phyloP scores from a whole-genome alignment of 2,888 invertebrate species.

The Cosmorhoe ocellata region DNA sequence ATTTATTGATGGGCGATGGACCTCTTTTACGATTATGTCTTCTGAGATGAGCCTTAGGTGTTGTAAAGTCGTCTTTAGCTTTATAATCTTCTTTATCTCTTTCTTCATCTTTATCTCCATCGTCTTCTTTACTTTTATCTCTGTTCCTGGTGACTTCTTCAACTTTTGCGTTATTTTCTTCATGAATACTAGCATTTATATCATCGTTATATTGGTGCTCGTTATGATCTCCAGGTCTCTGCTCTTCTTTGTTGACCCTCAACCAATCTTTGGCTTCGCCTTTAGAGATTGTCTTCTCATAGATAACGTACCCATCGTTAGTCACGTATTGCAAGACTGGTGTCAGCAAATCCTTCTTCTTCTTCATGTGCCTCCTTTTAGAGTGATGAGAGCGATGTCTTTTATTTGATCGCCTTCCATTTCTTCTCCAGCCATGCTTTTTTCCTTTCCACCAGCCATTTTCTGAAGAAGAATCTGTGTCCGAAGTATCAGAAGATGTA shows the following conservation, averaged over 20 bases:
- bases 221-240: constrained; percentile 14
- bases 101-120: constrained; percentile 9
- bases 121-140: constrained; percentile 16
- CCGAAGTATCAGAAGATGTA: constrained; percentile 41
- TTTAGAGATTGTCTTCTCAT: constrained; percentile 66
- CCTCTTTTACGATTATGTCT: constrained; percentile 26
- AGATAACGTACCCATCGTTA: constrained; percentile 73
- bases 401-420: constrained; percentile 32
- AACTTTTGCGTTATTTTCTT: constrained; percentile 7
- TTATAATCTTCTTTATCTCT: constrained; percentile 11
- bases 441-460: constrained; percentile 48
- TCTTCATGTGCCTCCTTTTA: constrained; percentile 37
- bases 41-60: constrained; percentile 1
- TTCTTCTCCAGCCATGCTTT: constrained; percentile 34
- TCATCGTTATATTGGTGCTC: constrained; percentile 22
- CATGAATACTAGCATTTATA: constrained; percentile 26
- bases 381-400: constrained; percentile 34
- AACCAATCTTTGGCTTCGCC: constrained; percentile 68
- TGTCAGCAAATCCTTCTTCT: constrained; percentile 51
- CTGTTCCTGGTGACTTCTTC: constrained; percentile 8
- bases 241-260: constrained; percentile 37
- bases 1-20: constrained; percentile 5
- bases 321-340: constrained; percentile 72
- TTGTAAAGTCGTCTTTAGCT: constrained; percentile 12
- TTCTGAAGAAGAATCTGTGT: constrained; percentile 37